Conservation (phyloP, 2,888 invertebrate genomes). For the Xiphydria camelus region DNA sequence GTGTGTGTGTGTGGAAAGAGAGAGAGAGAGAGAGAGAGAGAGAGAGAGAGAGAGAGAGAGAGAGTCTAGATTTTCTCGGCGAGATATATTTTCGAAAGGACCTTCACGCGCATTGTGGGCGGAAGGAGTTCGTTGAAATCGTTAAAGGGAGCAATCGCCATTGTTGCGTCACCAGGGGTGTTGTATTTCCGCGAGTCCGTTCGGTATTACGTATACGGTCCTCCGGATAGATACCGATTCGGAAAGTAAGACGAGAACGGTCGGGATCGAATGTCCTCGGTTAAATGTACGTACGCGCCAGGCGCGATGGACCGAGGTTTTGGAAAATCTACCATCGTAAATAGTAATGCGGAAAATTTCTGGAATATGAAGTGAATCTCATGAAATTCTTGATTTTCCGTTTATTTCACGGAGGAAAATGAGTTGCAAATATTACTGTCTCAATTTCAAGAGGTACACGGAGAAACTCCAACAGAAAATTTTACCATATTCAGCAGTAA, state of each 20-base stretch:
- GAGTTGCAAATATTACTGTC: too few relatives aligned
- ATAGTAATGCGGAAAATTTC: too few relatives aligned
- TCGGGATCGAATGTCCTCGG: too few relatives aligned
- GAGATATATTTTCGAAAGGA: slow-evolving; percentile 43
- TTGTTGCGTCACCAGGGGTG: slow-evolving; percentile 49
- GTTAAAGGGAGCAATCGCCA: slow-evolving; percentile 43
- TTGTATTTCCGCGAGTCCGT: slow-evolving; percentile 49
- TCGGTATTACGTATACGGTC: slow-evolving; percentile 24
- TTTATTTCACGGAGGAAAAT: too few relatives aligned
- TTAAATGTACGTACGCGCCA: too few relatives aligned
- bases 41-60: slow-evolving; percentile 18
- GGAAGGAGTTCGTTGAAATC: slow-evolving; percentile 41
- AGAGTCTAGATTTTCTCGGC: slow-evolving; percentile 33
- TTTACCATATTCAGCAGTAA: too few relatives aligned
- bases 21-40: slow-evolving; percentile 18
- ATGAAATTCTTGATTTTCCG: too few relatives aligned
- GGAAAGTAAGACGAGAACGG: slow-evolving; percentile 52
- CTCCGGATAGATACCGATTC: slow-evolving; percentile 29
- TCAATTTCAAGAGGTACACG: too few relatives aligned
- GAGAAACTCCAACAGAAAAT: too few relatives aligned
- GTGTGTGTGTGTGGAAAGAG: slow-evolving; percentile 27
- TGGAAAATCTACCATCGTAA: too few relatives aligned
- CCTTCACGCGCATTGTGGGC: slow-evolving; percentile 42
- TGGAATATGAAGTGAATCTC: too few relatives aligned
- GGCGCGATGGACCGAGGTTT: too few relatives aligned